Evolutionary conservation across 2,888 invertebrate genomes (phyloP).

Genomic region (Listrodromus nycthemerus): DNA sequence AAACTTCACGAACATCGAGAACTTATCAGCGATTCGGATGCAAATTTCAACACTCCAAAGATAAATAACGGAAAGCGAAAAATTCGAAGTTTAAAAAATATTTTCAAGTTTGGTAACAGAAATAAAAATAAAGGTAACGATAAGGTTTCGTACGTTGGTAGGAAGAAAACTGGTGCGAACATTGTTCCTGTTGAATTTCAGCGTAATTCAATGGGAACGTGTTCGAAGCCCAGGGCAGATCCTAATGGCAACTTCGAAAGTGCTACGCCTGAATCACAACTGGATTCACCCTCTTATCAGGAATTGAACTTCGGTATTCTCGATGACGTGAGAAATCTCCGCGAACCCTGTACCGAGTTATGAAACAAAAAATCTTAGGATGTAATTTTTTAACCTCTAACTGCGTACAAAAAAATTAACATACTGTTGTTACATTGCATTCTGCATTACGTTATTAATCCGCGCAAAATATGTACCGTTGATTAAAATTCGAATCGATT

Average conservation of each 20-base stretch:
- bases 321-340: constrained; percentile 6
- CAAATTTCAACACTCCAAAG: background rate
- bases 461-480: background rate
- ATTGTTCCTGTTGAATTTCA: constrained; percentile 9
- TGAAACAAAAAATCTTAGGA: constrained; percentile 2
- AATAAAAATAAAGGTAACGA: background rate
- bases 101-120: constrained; percentile 17
- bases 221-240: background rate
- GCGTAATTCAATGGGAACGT: constrained; percentile 14
- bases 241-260: background rate
- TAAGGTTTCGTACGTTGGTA: background rate
- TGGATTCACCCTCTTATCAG: constrained; percentile 23
- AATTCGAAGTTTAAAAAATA: constrained; percentile 30
- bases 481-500: constrained; percentile 17
- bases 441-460: background rate
- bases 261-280: background rate
- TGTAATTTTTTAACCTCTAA: background rate
- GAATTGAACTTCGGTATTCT: background rate
- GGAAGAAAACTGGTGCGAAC: background rate
- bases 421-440: constrained; percentile 31
- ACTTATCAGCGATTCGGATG: background rate
- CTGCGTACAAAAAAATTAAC: background rate
- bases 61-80: background rate
- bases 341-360: constrained; percentile 45
- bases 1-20: background rate